A percentile compares a stretch with the other conserved stretches of the same genome.
Conservation (phyloP, 2,113 vertebrate genomes). For the Jacana jacana region DNA sequence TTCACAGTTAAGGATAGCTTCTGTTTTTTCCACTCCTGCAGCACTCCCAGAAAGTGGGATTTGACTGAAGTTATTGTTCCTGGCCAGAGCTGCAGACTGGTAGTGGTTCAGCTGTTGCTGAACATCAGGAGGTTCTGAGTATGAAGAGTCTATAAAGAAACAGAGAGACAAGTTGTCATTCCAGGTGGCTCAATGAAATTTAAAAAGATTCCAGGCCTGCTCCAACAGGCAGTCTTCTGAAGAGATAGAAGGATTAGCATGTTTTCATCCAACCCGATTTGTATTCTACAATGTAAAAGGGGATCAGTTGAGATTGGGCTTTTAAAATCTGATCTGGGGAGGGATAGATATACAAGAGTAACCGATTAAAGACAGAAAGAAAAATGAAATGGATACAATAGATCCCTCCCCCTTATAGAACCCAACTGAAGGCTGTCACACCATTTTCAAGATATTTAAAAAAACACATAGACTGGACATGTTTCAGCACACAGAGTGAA, state of each 20-base stretch:
- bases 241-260: background rate
- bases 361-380: background rate
- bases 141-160: constrained; percentile 78
- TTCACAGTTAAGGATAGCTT: constrained; percentile 87
- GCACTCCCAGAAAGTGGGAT: constrained; percentile 58
- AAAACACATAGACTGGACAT: background rate
- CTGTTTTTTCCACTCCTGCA: constrained; percentile 69
- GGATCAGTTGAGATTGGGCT: background rate
- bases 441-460: background rate
- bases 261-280: background rate
- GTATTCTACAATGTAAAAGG: background rate
- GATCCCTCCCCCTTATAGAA: background rate
- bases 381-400: background rate
- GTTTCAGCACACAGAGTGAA: background rate
- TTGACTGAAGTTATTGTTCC: constrained; percentile 76
- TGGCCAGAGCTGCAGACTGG: constrained; percentile 83
- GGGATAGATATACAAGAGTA: background rate
- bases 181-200: background rate
- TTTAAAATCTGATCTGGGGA: constrained; percentile 18
- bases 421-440: background rate
- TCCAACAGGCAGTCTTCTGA: background rate
- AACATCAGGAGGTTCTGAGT: constrained; percentile 88
- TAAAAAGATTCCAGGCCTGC: background rate
- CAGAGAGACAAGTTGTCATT: background rate
- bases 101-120: constrained; percentile 90